These are phyloP conservation scores for Argyresthia goedartella DNA, from an alignment of 2,888 invertebrate genomes.

Conservation along the genomic window DNA sequence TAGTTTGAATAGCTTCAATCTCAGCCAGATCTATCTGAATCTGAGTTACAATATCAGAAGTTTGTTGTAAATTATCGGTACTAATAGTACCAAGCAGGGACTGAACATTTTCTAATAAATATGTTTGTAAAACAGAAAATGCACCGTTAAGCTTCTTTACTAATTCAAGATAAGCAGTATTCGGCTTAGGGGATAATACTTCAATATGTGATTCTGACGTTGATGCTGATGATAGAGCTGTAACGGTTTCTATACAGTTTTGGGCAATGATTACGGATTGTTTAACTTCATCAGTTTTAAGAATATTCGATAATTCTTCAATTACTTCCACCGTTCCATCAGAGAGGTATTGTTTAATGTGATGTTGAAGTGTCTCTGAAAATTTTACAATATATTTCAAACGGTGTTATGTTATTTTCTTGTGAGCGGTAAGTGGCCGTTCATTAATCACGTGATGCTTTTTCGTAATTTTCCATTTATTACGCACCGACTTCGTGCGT, in stretches of 20 bases:
- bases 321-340: conserved; percentile 6
- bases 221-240: too few species aligned
- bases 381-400: background rate
- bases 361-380: conserved; percentile 13
- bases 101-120: background rate
- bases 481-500: too few species aligned
- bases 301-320: conserved; percentile 4
- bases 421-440: too few species aligned
- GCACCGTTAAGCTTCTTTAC: background rate
- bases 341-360: conserved; percentile 10
- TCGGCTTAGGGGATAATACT: too few species aligned
- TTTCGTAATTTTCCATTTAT: too few species aligned
- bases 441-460: too few species aligned
- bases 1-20: too few species aligned
- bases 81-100: background rate
- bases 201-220: too few species aligned
- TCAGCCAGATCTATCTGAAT: background rate
- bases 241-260: conserved; percentile 1
- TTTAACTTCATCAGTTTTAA: conserved; percentile 6
- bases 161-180: background rate
- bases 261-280: conserved; percentile 11
- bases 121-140: background rate
- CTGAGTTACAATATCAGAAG: background rate
- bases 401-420: background rate
- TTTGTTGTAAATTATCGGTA: background rate